A percentile compares a stretch with the other conserved stretches of the same genome.
Conservation (phyloP, 2,797 vertebrate genomes). For the Sebastes kiyomatsui region DNA sequence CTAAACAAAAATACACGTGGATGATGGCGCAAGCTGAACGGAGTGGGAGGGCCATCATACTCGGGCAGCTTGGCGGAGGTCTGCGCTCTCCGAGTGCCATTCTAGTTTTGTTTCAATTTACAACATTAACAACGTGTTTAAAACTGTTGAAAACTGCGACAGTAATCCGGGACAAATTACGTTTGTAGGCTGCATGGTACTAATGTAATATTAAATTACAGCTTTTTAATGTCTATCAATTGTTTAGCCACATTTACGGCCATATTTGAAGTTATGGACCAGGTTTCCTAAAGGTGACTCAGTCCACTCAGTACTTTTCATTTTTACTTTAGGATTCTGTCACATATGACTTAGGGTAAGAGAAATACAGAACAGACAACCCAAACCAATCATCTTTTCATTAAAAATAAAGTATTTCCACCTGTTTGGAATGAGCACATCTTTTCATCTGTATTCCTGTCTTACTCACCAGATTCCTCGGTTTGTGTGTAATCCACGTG, state of each 20-base stretch:
- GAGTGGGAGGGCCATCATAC: accelerated
- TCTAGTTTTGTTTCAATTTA: background rate
- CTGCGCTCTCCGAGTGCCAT: no score
- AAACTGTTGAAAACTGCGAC: background rate
- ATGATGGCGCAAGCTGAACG: no score
- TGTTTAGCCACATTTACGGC: background rate
- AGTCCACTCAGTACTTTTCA: background rate
- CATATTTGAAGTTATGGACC: background rate
- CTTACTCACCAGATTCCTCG: conserved; percentile 41
- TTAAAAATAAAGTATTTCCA: conserved; percentile 58
- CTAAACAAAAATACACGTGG: no score
- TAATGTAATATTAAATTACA: no score
- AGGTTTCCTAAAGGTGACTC: background rate
- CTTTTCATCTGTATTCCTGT: conserved; percentile 55
- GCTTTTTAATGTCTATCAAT: background rate
- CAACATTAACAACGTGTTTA: background rate
- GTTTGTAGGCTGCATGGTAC: no score
- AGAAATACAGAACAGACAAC: conserved; percentile 37
- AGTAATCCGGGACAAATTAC: no score
- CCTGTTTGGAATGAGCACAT: conserved; percentile 43
- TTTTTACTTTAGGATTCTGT: conserved; percentile 1
- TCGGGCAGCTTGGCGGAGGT: no score
- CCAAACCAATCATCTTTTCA: conserved; percentile 60
- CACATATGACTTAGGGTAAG: conserved; percentile 22
- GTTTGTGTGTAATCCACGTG: conserved; percentile 58